Base-by-base conservation (phyloP, 2,888 invertebrate species). In the Dryobotodes eremita region DNA sequence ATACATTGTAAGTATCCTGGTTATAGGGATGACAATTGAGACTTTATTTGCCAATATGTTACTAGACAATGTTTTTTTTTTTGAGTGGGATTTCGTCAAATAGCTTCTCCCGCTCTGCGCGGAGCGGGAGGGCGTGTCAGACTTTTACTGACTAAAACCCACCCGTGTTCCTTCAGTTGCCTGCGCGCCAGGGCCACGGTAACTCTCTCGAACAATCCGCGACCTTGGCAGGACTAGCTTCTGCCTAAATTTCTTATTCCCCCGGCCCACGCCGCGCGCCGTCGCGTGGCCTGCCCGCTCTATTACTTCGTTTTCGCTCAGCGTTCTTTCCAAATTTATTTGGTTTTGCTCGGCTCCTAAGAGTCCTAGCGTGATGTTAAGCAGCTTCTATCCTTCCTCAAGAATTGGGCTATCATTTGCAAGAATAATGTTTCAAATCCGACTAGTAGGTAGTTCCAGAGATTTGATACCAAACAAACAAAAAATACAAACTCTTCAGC, bases 1-100 rank as follows among this genome's bases (percentile, higher is more conserved):
- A 72, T 64, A 17, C 20, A 10, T 26, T 26, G 66, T 7, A 5
- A 10, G 57, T 55, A 50, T 68, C 57, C 71, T 31, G 62, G 70
- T 62, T 66, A 20, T 55, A 69, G 13, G 77, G 79, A 76, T 79
- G 70, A 26, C 65, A 15, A 23, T 64, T 31, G 7, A 31, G 0
- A 4, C 3, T 61, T 42, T n/a, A n/a, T 26, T n/a, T 1, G 8
- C 15, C 15, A 53, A 69, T 3, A 36, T 36, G 31, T 36, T 36
- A 36, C 31, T 36, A 36, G 31, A 1, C 3, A 1, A 1, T 36
- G 31, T 36, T 36, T 3, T 36, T 36, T 36, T 36, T 36, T 3
- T 36, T 36, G 31, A 3, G 31, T 36, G 31, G 31, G 31, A 36
- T 2, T 2, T 36, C 31, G 3, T 36, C 31, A 36, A 36, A 36